Conservation (phyloP, 2,797 vertebrate genomes). For the Distichodus sexfasciatus region DNA sequence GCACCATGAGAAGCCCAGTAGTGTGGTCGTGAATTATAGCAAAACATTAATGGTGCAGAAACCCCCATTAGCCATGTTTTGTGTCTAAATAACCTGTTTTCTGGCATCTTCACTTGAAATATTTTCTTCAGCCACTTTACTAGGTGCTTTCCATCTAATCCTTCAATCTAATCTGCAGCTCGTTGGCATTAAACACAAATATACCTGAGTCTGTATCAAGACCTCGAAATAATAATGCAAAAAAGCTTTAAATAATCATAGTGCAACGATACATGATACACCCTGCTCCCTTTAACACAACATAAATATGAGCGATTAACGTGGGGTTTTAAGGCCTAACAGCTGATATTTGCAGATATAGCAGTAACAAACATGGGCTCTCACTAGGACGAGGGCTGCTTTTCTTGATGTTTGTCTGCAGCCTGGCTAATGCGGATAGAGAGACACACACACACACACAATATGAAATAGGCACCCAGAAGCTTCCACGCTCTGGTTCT, state of each 20-base stretch:
- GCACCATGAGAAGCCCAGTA: no score
- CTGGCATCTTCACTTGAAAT: no score
- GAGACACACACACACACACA: background rate
- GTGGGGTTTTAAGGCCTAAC: conserved; percentile 25
- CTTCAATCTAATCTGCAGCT: no score
- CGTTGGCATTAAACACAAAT: no score
- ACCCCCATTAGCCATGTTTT: no score
- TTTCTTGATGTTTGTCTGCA: background rate
- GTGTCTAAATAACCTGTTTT: no score
- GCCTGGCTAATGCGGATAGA: background rate
- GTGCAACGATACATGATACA: conserved; percentile 36
- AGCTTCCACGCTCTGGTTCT: conserved; percentile 5
- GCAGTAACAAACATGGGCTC: background rate
- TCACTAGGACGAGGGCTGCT: background rate
- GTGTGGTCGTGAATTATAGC: no score
- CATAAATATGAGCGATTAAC: background rate
- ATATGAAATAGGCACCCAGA: conserved; percentile 27
- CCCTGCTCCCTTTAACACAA: conserved; percentile 23
- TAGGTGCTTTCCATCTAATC: no score
- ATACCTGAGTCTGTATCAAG: conserved; percentile 47
- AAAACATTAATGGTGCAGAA: no score
- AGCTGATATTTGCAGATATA: conserved; percentile 3
- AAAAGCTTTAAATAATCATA: conserved; percentile 40
- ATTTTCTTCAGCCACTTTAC: no score
- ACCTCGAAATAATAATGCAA: conserved; percentile 11